Conservation (phyloP, 2,113 vertebrate genomes). For the Grammomys surdaster region DNA sequence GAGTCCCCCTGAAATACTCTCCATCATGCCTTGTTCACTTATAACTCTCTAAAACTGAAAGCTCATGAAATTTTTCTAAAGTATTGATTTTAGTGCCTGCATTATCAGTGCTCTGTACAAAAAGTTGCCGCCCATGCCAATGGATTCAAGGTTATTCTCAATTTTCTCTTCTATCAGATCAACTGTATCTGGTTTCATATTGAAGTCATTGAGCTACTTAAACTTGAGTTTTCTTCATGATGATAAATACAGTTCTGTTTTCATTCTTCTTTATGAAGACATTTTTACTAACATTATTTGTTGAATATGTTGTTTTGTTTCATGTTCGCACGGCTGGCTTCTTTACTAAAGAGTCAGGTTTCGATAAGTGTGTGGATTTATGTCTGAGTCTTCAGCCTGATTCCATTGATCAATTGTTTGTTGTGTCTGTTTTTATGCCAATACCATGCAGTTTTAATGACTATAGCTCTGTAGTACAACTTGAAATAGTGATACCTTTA, state of each 20-base stretch:
- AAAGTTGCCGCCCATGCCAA: background rate
- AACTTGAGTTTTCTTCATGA: background rate
- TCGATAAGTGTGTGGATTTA: background rate
- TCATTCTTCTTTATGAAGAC: background rate
- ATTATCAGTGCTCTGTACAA: background rate
- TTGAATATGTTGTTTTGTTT: background rate
- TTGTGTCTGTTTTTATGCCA: background rate
- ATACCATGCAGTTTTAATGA: background rate
- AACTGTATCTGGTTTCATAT: background rate
- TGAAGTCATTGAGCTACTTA: background rate
- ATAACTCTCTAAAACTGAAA: too few species aligned
- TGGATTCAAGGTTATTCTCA: background rate
- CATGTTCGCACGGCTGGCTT: background rate
- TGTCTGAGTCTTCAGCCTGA: background rate
- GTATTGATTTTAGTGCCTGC: background rate
- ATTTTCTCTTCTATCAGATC: background rate
- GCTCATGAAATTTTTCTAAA: background rate
- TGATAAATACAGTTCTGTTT: background rate
- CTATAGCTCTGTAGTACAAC: background rate
- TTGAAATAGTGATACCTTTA: background rate
- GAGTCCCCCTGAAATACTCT: too few species aligned
- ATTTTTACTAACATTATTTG: background rate
- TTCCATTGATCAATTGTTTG: background rate
- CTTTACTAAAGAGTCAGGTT: background rate
- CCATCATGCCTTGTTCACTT: too few species aligned